phyloP scores from a whole-genome alignment of 2,113 vertebrate species.

The Pluvialis apricaria region DNA sequence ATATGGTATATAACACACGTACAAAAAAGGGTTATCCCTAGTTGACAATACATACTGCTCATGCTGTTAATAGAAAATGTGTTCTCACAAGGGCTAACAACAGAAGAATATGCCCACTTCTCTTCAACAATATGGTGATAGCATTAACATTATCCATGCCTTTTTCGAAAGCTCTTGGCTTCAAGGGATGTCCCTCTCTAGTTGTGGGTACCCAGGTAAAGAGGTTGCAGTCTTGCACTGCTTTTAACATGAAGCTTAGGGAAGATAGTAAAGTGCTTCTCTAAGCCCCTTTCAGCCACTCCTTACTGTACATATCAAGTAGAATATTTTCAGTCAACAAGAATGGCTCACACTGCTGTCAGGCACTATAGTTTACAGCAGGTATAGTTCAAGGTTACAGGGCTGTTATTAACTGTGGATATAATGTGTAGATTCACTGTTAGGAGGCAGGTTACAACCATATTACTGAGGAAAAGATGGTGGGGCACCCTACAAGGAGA shows the following conservation, averaged over 20 bases:
- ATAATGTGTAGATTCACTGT: not conserved
- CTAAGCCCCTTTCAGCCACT: not conserved
- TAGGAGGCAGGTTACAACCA: not conserved
- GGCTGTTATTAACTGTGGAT: not conserved
- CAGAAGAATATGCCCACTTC: not conserved
- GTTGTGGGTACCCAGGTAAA: not conserved
- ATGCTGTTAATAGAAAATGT: not conserved
- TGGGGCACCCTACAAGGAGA: not conserved
- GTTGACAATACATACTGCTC: not conserved
- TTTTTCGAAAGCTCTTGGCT: not conserved
- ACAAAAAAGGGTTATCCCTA: not conserved
- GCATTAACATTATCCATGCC: not conserved
- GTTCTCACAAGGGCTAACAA: not conserved
- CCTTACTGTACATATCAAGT: not conserved
- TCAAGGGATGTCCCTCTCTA: not conserved
- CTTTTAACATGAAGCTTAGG: not conserved
- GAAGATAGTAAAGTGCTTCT: not conserved
- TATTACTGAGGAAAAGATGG: not conserved
- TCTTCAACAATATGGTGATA: not conserved
- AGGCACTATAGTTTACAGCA: not conserved
- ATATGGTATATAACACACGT: rapidly evolving
- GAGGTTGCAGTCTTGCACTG: not conserved
- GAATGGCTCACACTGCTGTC: not conserved
- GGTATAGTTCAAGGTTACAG: not conserved
- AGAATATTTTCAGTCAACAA: slow-evolving; percentile 29